These are phyloP conservation scores for Bucorvus abyssinicus DNA, from an alignment of 2,797 vertebrate species.

Conservation along the genomic window DNA sequence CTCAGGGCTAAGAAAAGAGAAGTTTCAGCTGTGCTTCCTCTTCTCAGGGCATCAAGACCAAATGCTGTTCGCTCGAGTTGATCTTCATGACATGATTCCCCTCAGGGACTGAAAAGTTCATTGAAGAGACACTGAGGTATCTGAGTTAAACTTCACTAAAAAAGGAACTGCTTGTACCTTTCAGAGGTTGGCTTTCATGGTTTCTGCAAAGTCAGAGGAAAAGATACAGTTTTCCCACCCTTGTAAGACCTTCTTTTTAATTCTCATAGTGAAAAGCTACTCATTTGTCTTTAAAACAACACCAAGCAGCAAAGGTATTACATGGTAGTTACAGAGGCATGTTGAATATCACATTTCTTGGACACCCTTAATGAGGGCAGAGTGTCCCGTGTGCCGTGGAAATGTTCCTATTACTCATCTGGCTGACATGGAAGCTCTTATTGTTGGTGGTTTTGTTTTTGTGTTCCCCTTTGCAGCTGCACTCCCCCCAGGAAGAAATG, in stretches of 20 bases:
- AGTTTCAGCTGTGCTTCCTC: neutral
- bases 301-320: neutral
- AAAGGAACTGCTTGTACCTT: neutral
- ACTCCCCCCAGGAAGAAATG: constrained; percentile 1
- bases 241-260: neutral
- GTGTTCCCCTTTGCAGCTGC: constrained; percentile 55
- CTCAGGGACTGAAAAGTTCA: neutral
- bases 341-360: neutral
- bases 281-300: neutral
- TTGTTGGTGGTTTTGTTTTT: constrained; percentile 55
- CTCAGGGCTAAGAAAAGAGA: neutral
- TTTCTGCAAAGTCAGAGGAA: neutral
- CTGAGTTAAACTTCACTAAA: neutral
- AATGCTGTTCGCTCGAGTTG: neutral
- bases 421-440: constrained; percentile 34
- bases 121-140: neutral
- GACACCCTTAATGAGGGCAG: neutral
- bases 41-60: neutral
- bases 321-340: neutral
- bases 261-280: neutral
- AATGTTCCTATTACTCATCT: constrained; percentile 52
- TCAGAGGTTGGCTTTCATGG: neutral
- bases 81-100: neutral
- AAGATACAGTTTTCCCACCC: rapidly evolving
- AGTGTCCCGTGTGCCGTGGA: constrained; percentile 14